A percentile compares a stretch with the other conserved stretches of the same genome.
These are phyloP conservation scores for Poeciliopsis turrubarensis DNA, from an alignment of 2,113 vertebrate species.

Conservation along the genomic window DNA sequence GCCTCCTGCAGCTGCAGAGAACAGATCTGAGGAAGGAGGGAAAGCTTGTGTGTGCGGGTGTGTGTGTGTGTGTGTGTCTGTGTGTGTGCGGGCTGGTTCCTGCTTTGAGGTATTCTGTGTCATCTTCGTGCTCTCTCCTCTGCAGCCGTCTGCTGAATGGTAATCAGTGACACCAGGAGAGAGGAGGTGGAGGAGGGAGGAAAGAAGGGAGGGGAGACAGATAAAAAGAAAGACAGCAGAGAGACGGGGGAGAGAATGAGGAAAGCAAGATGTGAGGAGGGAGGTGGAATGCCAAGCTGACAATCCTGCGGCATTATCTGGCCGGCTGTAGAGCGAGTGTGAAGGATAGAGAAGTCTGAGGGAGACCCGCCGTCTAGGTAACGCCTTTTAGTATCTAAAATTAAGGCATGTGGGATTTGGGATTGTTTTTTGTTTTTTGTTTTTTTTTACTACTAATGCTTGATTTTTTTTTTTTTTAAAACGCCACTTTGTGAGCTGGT, in stretches of 20 bases:
- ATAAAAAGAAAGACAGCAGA: conserved; percentile 44
- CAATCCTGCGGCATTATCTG: conserved; percentile 85
- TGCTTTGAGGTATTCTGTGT: conserved; percentile 87
- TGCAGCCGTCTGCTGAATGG: conserved; percentile 88
- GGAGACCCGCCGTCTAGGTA: conserved; percentile 56
- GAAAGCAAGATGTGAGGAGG: conserved; percentile 54
- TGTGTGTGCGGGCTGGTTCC: conserved; percentile 74
- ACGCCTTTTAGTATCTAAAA: conserved; percentile 10
- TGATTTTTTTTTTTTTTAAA: conserved; percentile 32
- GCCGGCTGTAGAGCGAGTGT: conserved; percentile 66
- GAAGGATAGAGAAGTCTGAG: conserved; percentile 45
- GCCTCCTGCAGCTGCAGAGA: conserved; percentile 62
- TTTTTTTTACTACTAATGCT: not conserved
- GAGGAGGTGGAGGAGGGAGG: conserved; percentile 27
- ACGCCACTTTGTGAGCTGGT: conserved; percentile 16
- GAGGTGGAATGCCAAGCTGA: conserved; percentile 81
- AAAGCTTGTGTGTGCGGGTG: not conserved
- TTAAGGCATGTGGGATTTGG: conserved; percentile 22
- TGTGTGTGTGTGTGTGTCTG: no score
- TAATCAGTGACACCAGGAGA: conserved; percentile 83
- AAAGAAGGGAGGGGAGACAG: conserved; percentile 12
- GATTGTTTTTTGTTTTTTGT: conserved; percentile 14
- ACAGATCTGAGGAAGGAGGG: conserved; percentile 33
- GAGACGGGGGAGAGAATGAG: conserved; percentile 71
- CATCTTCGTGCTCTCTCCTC: conserved; percentile 86